phyloP scores from a whole-genome alignment of 2,888 invertebrate species.

The Cheilosia grossa region DNA sequence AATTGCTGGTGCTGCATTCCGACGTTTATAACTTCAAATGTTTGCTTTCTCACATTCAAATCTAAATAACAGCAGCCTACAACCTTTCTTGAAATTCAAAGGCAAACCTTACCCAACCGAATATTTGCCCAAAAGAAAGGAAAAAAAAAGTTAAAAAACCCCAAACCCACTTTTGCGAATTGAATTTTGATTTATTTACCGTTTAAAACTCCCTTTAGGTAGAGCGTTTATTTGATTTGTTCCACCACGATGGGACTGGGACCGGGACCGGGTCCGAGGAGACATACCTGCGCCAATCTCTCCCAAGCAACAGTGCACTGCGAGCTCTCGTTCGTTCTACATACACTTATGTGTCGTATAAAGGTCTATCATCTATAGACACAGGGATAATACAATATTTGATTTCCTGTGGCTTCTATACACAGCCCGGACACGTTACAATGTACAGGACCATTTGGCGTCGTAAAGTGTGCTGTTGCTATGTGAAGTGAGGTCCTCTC shows the following conservation, averaged over 20 bases:
- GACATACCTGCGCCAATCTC: conserved; percentile 35
- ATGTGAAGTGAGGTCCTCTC: conserved; percentile 35
- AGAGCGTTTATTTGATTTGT: conserved; percentile 42
- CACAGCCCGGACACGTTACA: not conserved
- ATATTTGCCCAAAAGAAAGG: not conserved
- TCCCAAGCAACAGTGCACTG: conserved; percentile 6
- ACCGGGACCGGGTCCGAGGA: no score
- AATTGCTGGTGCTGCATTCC: no score
- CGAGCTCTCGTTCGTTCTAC: not conserved
- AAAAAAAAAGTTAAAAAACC: conserved; percentile 19
- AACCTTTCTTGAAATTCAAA: conserved; percentile 19
- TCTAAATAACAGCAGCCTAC: conserved; percentile 28
- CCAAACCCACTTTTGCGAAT: conserved; percentile 41
- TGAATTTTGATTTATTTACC: conserved; percentile 71
- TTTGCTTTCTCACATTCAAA: not conserved
- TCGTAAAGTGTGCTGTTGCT: conserved; percentile 20
- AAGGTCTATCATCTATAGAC: conserved; percentile 59
- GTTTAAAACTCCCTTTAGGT: conserved; percentile 21
- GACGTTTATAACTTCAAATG: not conserved
- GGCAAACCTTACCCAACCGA: conserved; percentile 42
- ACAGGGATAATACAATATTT: conserved; percentile 68
- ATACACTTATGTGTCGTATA: conserved; percentile 9
- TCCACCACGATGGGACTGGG: not conserved
- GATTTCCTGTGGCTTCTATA: conserved; percentile 59
- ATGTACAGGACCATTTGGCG: not conserved